Base-by-base conservation (phyloP, 2,888 invertebrate genomes). In the Poecilobothrus nobilitatus region DNA sequence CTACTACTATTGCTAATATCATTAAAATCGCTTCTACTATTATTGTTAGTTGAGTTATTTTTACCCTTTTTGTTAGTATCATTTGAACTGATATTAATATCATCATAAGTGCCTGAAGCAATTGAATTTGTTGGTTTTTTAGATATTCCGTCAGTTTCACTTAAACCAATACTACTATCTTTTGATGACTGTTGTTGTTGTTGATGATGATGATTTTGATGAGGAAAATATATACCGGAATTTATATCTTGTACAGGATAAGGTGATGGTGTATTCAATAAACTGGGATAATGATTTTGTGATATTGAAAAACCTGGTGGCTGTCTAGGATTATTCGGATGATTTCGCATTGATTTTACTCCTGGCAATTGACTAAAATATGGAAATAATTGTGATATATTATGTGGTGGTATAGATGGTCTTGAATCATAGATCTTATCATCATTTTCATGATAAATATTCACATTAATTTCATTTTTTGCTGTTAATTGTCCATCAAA, bases 381-480 rank as follows among this genome's bases (percentile, higher is more conserved):
- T 37, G 82, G 82, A 65, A 79, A 76, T 67, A 79, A 77, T 64
- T 79, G 76, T 4, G 80, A 78, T 68, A 78, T 77, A 68, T 78
- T 80, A 20, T 78, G 76, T 66, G 79, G 79, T 27, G 76, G 75
- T 22, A 78, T 79, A 20, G 79, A 76, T 73, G 78, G 77, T 73
- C 73, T 81, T 37, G 76, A 74, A 63, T 21, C 63, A n/a, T 73
- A 75, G 22, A 74, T 74, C 33, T 73, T 74, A 64, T 74, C 73
- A 44, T 76, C 76, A 27, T 74, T 73, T 12, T 71, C 73, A 21
- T 75, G 73, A 53, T 80, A 73, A 72, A 90, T 87, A 74, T 86
- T 85, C 15, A 87, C 88, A 77, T 83, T 86, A n/a, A 89, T 88
- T 80, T 89, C 89, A 66, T 84, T 86, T 79, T 90, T 90, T 2